These are phyloP conservation scores for Eulimnadia texana DNA, from an alignment of 1,140 invertebrate genomes.

Conservation along the genomic window DNA sequence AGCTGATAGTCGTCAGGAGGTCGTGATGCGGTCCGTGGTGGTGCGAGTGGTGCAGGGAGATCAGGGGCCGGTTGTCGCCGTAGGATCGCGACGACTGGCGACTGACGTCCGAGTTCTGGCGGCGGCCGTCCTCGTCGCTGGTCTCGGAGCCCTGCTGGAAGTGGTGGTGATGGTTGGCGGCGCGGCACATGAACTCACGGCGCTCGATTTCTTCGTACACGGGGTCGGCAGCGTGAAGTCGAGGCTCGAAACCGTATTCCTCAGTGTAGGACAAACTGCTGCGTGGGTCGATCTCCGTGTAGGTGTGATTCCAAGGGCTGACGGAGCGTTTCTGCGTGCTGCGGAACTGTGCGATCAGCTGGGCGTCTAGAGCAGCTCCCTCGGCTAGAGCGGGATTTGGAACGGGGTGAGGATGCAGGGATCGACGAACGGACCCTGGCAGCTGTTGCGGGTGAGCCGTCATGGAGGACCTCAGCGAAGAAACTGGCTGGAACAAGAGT, in stretches of 20 bases:
- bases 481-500: slow-evolving; percentile 9
- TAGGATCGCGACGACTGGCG: slow-evolving; percentile 60
- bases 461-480: slow-evolving; percentile 5
- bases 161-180: slow-evolving; percentile 21
- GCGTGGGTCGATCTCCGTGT: slow-evolving; percentile 43
- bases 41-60: slow-evolving; percentile 42
- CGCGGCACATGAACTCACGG: slow-evolving; percentile 24
- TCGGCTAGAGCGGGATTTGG: slow-evolving; percentile 8
- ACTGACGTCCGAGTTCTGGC: slow-evolving; percentile 52
- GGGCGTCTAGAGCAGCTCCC: slow-evolving; percentile 10
- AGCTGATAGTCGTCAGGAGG: slow-evolving; percentile 17
- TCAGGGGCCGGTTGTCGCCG: slow-evolving; percentile 61
- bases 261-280: background rate
- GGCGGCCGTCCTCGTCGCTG: slow-evolving; percentile 57
- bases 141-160: slow-evolving; percentile 50
- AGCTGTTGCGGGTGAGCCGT: slow-evolving; percentile 21
- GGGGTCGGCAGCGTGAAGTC: slow-evolving; percentile 39
- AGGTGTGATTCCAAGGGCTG: slow-evolving; percentile 46
- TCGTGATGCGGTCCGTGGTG: slow-evolving; percentile 34
- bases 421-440: slow-evolving; percentile 18
- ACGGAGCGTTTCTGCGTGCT: slow-evolving; percentile 25
- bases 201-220: slow-evolving; percentile 68
- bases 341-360: slow-evolving; percentile 20
- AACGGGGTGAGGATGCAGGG: slow-evolving; percentile 10
- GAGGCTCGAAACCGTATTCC: slow-evolving; percentile 18